Conservation (phyloP, 2,888 invertebrate species). For the Lochmaea capreae region DNA sequence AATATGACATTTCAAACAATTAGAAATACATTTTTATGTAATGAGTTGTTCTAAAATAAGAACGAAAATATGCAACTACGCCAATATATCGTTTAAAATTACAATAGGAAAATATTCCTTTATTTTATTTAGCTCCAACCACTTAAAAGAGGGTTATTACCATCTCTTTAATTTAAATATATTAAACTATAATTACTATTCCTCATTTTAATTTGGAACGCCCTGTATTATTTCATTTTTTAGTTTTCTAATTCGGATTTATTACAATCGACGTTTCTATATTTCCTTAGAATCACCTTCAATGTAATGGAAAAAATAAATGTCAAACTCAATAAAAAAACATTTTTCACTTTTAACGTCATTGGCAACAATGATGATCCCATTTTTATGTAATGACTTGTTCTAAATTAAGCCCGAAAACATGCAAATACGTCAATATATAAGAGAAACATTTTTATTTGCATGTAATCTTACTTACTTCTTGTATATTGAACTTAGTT, state of each 20-base stretch:
- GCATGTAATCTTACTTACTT: slow-evolving; percentile 69
- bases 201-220: no score
- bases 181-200: no score
- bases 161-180: no score
- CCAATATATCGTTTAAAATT: no score
- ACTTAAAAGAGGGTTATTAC: no score
- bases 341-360: background rate
- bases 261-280: background rate
- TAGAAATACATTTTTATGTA: slow-evolving; percentile 18
- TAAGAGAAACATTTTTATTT: background rate
- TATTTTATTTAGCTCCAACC: no score
- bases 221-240: no score
- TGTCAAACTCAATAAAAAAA: background rate
- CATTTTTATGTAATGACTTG: slow-evolving; percentile 25
- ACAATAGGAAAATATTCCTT: no score
- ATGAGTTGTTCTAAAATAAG: slow-evolving; percentile 26
- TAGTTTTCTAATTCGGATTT: no score
- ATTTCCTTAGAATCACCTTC: background rate
- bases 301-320: background rate
- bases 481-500: slow-evolving; percentile 78
- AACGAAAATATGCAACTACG: slow-evolving; percentile 12
- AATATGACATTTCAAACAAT: background rate
- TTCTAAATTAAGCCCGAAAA: slow-evolving; percentile 27
- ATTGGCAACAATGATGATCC: slow-evolving; percentile 1
- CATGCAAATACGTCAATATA: slow-evolving; percentile 19